Percentiles rank a stretch among this genome's conserved stretches.
Conservation (phyloP, 1,140 invertebrate genomes). For the Cherax quadricarinatus region DNA sequence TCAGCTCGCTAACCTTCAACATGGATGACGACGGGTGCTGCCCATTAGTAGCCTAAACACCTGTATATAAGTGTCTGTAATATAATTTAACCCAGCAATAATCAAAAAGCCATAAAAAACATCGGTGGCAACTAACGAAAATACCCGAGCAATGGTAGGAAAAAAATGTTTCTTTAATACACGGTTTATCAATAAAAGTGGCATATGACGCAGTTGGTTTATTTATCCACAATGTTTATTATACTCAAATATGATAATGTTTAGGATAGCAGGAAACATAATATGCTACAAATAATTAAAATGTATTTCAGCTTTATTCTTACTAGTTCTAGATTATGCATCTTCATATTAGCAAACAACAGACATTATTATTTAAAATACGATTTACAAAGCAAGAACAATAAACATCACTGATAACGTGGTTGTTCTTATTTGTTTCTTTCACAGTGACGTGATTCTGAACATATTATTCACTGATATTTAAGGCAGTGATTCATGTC, state of each 20-base stretch:
- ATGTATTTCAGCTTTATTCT: no score
- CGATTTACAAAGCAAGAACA: no score
- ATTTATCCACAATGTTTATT: neutral
- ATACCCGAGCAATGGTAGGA: neutral
- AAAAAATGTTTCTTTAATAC: neutral
- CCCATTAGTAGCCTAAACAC: neutral
- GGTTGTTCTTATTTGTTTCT: no score
- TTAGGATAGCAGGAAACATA: neutral
- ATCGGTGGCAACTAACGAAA: neutral
- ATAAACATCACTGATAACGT: no score
- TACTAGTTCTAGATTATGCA: no score
- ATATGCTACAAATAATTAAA: no score
- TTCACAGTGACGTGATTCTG: no score
- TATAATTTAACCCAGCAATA: neutral
- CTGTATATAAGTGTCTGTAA: neutral
- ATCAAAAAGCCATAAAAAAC: conserved; percentile 16
- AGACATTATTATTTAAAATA: no score
- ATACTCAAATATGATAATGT: neutral
- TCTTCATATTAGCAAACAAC: no score
- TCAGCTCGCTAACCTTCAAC: neutral
- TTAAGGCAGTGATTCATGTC: no score
- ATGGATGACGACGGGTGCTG: neutral
- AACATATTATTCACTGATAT: no score
- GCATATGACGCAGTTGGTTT: neutral
- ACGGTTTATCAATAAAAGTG: neutral